These are phyloP conservation scores for Anabas testudineus DNA, from an alignment of 2,797 vertebrate genomes.

Conservation along the genomic window DNA sequence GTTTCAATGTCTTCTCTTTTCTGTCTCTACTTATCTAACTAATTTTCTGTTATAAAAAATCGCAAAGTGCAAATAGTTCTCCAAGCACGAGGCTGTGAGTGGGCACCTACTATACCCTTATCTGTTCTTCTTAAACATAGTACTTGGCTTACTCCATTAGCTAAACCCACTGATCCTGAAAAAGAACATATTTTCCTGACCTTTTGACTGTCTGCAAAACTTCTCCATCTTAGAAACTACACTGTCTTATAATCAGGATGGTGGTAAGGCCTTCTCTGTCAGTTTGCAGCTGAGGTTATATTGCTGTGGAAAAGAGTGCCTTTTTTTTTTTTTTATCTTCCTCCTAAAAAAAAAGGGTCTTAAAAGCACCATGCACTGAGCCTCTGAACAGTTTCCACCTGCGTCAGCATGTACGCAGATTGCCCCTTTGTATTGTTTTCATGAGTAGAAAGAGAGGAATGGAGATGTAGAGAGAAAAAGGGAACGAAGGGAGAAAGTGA, in stretches of 20 bases:
- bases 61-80: slow-evolving; percentile 14
- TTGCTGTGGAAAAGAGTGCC: slow-evolving; percentile 19
- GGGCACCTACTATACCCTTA: not conserved
- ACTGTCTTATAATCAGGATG: slow-evolving; percentile 22
- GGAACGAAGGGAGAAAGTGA: slow-evolving; percentile 27
- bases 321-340: slow-evolving; percentile 32
- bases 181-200: slow-evolving; percentile 35
- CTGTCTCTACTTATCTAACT: not conserved
- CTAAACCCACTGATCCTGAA: slow-evolving; percentile 37
- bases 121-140: slow-evolving; percentile 13
- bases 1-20: not conserved
- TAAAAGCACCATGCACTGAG: slow-evolving; percentile 45
- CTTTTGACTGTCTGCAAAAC: slow-evolving; percentile 47
- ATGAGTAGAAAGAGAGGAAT: slow-evolving; percentile 29
- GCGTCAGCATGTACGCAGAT: slow-evolving; percentile 76
- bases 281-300: slow-evolving; percentile 49
- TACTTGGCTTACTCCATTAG: slow-evolving; percentile 24
- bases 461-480: slow-evolving; percentile 32
- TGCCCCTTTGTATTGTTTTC: slow-evolving; percentile 67
- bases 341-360: slow-evolving; percentile 45
- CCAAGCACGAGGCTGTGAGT: not conserved
- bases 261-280: slow-evolving; percentile 26
- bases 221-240: not conserved
- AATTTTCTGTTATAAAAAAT: not conserved
- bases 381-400: slow-evolving; percentile 50